Percentiles rank a stretch among this genome's conserved stretches.
These are phyloP conservation scores for Thalpophila matura DNA, from an alignment of 2,888 invertebrate genomes.

Conservation along the genomic window DNA sequence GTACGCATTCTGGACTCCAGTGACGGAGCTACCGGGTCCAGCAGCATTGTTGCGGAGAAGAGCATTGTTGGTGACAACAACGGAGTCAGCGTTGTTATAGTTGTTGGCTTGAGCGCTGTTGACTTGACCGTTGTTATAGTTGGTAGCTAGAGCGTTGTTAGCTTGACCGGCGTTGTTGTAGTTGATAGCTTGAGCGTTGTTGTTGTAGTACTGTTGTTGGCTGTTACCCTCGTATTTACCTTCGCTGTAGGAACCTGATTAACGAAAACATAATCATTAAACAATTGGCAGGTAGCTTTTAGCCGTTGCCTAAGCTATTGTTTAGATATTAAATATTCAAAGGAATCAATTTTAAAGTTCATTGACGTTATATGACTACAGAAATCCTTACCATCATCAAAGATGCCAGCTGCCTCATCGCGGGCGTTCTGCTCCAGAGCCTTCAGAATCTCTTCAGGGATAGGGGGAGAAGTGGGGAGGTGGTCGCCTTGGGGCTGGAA, in stretches of 20 bases:
- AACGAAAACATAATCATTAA: neutral
- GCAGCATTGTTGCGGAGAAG: constrained; percentile 22
- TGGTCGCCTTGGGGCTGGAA: constrained; percentile 85
- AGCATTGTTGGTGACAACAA: constrained; percentile 77
- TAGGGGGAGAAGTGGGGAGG: constrained; percentile 84
- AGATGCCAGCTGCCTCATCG: constrained; percentile 86
- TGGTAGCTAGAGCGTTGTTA: constrained; percentile 65
- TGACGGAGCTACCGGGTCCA: constrained; percentile 12
- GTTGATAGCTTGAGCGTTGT: constrained; percentile 52
- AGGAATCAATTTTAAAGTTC: too few relatives aligned
- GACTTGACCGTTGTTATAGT: constrained; percentile 70
- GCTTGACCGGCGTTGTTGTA: constrained; percentile 50
- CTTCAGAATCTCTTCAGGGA: constrained; percentile 84
- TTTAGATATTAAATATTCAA: too few relatives aligned
- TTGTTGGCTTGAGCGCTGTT: constrained; percentile 73
- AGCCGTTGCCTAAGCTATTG: too few relatives aligned
- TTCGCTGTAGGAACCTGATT: constrained; percentile 81
- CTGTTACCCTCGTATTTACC: constrained; percentile 73
- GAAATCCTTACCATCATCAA: constrained; percentile 85
- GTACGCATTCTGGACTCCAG: constrained; percentile 70
- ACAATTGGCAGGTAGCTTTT: neutral
- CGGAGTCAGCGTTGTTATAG: constrained; percentile 70
- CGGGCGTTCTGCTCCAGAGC: constrained; percentile 86
- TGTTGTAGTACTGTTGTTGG: constrained; percentile 60
- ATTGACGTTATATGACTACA: too few relatives aligned